A percentile compares a stretch with the other conserved stretches of the same genome.
Evolutionary conservation across 2,888 invertebrate genomes (phyloP).

Genomic region (Chymomyza procnemis): DNA sequence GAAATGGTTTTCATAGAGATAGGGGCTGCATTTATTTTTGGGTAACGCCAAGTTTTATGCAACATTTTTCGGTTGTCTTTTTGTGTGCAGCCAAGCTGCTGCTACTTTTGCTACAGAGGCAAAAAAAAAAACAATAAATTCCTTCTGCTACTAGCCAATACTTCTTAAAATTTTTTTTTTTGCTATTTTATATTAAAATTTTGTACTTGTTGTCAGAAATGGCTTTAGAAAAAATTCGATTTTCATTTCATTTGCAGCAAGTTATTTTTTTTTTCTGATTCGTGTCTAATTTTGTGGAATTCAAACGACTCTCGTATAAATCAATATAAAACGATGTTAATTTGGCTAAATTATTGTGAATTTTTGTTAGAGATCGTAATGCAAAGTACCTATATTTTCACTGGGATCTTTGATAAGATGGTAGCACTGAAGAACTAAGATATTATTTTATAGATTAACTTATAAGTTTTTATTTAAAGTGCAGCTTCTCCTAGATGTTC

Average conservation of each 20-base stretch:
- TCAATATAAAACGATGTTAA: too few relatives aligned
- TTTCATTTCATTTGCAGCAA: slow-evolving; percentile 67
- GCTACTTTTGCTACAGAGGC: neutral
- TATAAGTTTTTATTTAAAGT: slow-evolving; percentile 33
- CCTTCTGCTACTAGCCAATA: slow-evolving; percentile 36
- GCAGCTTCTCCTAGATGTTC: too few relatives aligned
- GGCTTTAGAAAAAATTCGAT: slow-evolving; percentile 53
- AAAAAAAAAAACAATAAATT: slow-evolving; percentile 8
- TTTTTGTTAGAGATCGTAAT: too few relatives aligned
- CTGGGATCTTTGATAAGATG: too few relatives aligned
- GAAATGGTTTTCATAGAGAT: neutral
- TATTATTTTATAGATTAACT: too few relatives aligned
- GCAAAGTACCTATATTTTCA: too few relatives aligned
- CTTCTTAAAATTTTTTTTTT: neutral
- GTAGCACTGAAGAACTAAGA: too few relatives aligned
- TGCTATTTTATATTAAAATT: slow-evolving; percentile 50
- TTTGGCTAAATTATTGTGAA: too few relatives aligned
- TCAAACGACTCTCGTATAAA: too few relatives aligned
- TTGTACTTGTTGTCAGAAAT: neutral
- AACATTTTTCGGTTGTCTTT: slow-evolving; percentile 49
- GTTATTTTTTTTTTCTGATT: slow-evolving; percentile 41
- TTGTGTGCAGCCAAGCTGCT: neutral
- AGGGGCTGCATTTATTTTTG: slow-evolving; percentile 18
- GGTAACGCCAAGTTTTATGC: slow-evolving; percentile 58
- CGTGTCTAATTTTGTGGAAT: too few relatives aligned